Evolutionary conservation across 2,113 vertebrate species (phyloP).

Genomic region (Mastomys natalensis): DNA sequence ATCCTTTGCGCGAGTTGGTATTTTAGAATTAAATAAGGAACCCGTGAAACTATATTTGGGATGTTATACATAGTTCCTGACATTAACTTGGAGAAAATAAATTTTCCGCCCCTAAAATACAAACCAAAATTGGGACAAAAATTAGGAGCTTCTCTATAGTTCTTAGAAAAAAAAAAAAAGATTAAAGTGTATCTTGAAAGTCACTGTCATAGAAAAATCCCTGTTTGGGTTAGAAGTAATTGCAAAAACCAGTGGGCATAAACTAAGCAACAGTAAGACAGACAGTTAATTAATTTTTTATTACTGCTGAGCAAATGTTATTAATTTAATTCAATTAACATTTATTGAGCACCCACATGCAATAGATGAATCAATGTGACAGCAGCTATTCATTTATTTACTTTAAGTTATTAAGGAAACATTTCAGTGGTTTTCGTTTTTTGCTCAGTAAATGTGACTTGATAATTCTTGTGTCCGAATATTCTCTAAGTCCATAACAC

Average conservation of each 20-base stretch:
- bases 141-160: slow-evolving; percentile 67
- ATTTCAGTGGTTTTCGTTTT: slow-evolving; percentile 69
- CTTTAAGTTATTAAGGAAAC: slow-evolving; percentile 67
- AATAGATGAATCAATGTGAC: slow-evolving; percentile 73
- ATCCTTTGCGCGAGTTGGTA: slow-evolving; percentile 70
- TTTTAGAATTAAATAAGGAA: slow-evolving; percentile 80
- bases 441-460: slow-evolving; percentile 61
- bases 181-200: slow-evolving; percentile 55
- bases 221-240: slow-evolving; percentile 70
- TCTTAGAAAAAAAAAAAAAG: slow-evolving; percentile 65
- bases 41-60: slow-evolving; percentile 78
- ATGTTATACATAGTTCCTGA: slow-evolving; percentile 80
- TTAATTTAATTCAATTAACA: slow-evolving; percentile 81
- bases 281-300: slow-evolving; percentile 82
- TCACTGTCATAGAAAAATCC: slow-evolving; percentile 68
- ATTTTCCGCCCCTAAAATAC: slow-evolving; percentile 53
- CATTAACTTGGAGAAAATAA: slow-evolving; percentile 74
- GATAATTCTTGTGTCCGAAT: slow-evolving; percentile 9
- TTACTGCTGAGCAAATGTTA: slow-evolving; percentile 76
- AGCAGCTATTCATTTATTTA: slow-evolving; percentile 74
- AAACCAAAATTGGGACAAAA: slow-evolving; percentile 72
- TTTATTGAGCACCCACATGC: slow-evolving; percentile 74
- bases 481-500: background rate
- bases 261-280: slow-evolving; percentile 74
- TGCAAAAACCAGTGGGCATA: slow-evolving; percentile 67